Percentiles rank a stretch among this genome's conserved stretches.
These are phyloP conservation scores for Macaca nemestrina DNA, from an alignment of 2,113 vertebrate genomes.

Conservation along the genomic window DNA sequence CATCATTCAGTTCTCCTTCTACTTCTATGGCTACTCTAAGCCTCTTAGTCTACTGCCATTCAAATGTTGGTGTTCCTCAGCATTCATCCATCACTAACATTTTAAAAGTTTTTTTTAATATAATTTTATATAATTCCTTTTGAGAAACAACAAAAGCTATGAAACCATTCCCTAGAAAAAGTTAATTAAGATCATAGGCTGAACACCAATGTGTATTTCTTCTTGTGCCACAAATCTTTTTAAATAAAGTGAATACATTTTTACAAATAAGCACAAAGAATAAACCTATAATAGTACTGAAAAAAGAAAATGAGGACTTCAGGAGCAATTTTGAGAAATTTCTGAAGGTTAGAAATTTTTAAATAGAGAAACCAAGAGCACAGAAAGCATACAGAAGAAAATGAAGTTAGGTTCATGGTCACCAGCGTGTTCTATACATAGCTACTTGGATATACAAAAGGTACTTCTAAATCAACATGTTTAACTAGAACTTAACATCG, in stretches of 20 bases:
- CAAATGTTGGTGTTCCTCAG: not conserved
- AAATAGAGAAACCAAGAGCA: not conserved
- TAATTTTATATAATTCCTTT: not conserved
- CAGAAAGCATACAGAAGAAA: not conserved
- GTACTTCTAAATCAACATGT: not conserved
- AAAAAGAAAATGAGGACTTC: not conserved
- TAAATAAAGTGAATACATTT: not conserved
- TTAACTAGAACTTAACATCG: not conserved
- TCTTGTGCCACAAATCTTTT: not conserved
- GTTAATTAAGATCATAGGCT: not conserved
- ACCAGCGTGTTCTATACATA: not conserved
- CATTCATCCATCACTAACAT: not conserved
- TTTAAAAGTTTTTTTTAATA: not conserved
- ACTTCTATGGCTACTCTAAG: not conserved
- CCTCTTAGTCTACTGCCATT: not conserved
- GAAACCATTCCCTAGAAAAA: not conserved
- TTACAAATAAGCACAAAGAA: not conserved
- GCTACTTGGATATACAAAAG: not conserved
- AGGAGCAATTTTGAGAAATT: not conserved
- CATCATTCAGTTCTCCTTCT: not conserved
- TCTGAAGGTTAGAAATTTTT: not conserved
- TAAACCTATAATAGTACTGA: not conserved
- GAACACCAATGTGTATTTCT: not conserved
- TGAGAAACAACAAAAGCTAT: not conserved
- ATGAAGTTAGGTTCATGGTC: not conserved